These are phyloP conservation scores for Tapera naevia DNA, from an alignment of 2,797 vertebrate genomes.

Conservation along the genomic window DNA sequence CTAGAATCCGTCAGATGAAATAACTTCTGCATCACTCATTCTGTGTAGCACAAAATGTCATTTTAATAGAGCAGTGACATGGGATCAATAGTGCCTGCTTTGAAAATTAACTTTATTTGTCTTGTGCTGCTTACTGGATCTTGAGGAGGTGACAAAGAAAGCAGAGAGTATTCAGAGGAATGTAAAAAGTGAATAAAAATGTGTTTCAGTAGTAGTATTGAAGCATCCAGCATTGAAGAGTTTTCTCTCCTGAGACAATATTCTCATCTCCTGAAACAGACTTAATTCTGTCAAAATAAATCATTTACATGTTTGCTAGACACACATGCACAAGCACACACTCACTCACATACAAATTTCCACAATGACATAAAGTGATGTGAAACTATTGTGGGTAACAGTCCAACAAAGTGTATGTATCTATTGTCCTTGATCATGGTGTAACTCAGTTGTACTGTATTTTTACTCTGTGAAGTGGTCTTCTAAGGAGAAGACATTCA, in stretches of 20 bases:
- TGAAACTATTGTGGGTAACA: neutral
- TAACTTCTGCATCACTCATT: conserved; percentile 30
- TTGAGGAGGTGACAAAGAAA: neutral
- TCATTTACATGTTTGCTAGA: neutral
- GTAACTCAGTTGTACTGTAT: neutral
- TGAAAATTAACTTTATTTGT: conserved; percentile 14
- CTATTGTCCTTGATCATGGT: neutral
- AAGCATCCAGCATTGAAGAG: neutral
- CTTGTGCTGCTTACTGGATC: neutral
- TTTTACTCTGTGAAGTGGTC: neutral
- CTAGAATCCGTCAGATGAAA: neutral
- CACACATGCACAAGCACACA: too few species aligned
- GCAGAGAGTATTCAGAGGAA: neutral
- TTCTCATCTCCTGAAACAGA: neutral
- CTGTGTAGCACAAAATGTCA: neutral
- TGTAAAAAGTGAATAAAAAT: neutral
- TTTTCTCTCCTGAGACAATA: neutral
- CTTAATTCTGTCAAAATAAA: neutral
- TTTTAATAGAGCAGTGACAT: conserved; percentile 28
- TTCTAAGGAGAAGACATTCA: neutral
- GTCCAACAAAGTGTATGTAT: neutral
- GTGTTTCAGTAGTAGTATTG: neutral
- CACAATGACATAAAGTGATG: neutral
- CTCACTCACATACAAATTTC: neutral
- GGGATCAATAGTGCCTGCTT: conserved; percentile 15